These are phyloP conservation scores for Melieria picta DNA, from an alignment of 2,888 invertebrate species.

Conservation along the genomic window DNA sequence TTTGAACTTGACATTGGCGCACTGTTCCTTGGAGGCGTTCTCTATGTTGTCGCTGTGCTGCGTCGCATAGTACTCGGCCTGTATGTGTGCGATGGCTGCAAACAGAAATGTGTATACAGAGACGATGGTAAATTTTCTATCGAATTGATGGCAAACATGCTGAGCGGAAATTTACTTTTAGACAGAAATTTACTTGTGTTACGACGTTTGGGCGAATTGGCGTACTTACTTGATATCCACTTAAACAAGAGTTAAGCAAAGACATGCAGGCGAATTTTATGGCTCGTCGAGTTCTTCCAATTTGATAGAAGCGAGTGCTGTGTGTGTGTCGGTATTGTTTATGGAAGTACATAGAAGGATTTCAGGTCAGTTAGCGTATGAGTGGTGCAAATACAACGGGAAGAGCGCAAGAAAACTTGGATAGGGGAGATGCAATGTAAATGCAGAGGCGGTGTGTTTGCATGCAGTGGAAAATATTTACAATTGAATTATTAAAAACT, in stretches of 20 bases:
- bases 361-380: constrained; percentile 46
- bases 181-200: too few species aligned
- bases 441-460: not conserved
- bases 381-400: constrained; percentile 21
- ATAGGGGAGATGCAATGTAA: not conserved
- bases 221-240: constrained; percentile 10
- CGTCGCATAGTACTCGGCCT: constrained; percentile 54
- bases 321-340: constrained; percentile 36
- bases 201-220: not conserved
- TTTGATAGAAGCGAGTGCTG: constrained; percentile 64
- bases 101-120: constrained; percentile 18
- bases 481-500: not conserved
- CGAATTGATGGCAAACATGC: too few species aligned
- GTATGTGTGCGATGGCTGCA: constrained; percentile 62
- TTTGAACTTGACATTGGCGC: constrained; percentile 52
- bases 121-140: too few species aligned
- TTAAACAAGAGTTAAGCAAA: constrained; percentile 24
- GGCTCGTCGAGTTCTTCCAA: constrained; percentile 59
- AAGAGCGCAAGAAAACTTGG: constrained; percentile 19
- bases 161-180: too few species aligned
- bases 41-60: constrained; percentile 57
- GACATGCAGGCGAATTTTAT: constrained; percentile 36
- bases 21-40: constrained; percentile 57
- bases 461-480: not conserved
- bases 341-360: constrained; percentile 16